phyloP scores from a whole-genome alignment of 2,113 vertebrate genomes.

The Corythornis cristatus region DNA sequence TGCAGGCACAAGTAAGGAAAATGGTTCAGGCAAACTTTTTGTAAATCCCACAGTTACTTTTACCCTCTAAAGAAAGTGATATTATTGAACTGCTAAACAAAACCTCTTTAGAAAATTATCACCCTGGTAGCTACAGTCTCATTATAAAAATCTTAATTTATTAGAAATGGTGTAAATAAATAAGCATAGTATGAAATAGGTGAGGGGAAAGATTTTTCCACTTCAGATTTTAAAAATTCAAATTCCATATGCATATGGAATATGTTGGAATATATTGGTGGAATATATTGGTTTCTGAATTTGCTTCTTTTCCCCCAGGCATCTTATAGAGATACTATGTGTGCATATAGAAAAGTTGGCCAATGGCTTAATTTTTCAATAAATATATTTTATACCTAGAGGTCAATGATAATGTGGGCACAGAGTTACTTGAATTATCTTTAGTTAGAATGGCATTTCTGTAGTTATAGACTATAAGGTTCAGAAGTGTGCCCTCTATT shows the following conservation, averaged over 20 bases:
- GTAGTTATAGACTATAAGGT: slow-evolving; percentile 57
- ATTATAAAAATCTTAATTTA: neutral
- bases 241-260: neutral
- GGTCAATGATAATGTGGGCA: neutral
- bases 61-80: neutral
- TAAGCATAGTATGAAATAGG: neutral
- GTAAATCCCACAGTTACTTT: neutral
- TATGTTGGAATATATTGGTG: too few relatives aligned
- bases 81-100: neutral
- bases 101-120: neutral
- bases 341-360: neutral
- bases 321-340: neutral
- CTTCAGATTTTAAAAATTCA: neutral
- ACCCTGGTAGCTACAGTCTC: neutral
- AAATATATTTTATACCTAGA: neutral
- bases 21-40: neutral
- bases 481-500: slow-evolving; percentile 69
- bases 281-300: neutral
- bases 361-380: neutral
- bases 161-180: neutral
- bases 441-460: slow-evolving; percentile 53
- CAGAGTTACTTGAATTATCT: slow-evolving; percentile 63
- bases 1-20: neutral
- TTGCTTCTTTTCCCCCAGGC: neutral
- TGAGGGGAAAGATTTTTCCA: neutral